Percentiles rank a stretch among this genome's conserved stretches.
Conservation (phyloP, 2,113 vertebrate genomes). For the Phrynosoma blainvillii region DNA sequence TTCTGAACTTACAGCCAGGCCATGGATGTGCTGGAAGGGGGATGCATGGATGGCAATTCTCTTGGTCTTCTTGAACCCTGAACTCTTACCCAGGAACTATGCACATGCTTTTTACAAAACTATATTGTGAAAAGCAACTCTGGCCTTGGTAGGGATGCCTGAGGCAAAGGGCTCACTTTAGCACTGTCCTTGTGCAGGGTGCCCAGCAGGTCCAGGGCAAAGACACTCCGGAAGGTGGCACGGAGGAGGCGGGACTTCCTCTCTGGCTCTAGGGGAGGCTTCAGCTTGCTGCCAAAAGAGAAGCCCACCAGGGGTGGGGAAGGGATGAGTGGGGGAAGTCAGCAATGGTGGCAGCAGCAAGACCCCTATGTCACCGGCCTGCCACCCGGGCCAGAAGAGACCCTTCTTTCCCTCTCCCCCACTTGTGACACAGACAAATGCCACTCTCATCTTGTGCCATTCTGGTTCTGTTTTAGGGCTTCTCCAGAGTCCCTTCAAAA, state of each 20-base stretch:
- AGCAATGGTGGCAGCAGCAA: too few species aligned
- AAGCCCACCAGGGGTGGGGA: neutral
- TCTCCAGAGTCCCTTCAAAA: too few species aligned
- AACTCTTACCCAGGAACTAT: neutral
- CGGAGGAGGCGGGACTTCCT: slow-evolving; percentile 7
- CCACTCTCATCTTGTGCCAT: too few species aligned
- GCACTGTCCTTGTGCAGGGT: neutral
- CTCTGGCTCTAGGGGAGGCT: slow-evolving; percentile 13
- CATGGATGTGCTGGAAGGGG: too few species aligned
- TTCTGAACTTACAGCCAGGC: too few species aligned
- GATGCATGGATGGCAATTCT: too few species aligned
- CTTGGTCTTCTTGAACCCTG: too few species aligned
- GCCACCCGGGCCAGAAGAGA: too few species aligned
- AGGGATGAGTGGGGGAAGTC: neutral
- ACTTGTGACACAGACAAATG: too few species aligned
- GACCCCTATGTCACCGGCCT: too few species aligned
- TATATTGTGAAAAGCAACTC: neutral
- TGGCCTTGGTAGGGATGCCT: neutral
- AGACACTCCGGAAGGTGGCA: slow-evolving; percentile 2
- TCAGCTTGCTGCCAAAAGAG: slow-evolving; percentile 20
- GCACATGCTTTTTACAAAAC: neutral
- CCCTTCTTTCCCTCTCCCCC: too few species aligned
- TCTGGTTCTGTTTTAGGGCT: too few species aligned
- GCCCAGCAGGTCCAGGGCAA: neutral
- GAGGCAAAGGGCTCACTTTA: neutral